A percentile compares a stretch with the other conserved stretches of the same genome.
phyloP scores from a whole-genome alignment of 2,113 vertebrate species.

The Oryzias woworae region DNA sequence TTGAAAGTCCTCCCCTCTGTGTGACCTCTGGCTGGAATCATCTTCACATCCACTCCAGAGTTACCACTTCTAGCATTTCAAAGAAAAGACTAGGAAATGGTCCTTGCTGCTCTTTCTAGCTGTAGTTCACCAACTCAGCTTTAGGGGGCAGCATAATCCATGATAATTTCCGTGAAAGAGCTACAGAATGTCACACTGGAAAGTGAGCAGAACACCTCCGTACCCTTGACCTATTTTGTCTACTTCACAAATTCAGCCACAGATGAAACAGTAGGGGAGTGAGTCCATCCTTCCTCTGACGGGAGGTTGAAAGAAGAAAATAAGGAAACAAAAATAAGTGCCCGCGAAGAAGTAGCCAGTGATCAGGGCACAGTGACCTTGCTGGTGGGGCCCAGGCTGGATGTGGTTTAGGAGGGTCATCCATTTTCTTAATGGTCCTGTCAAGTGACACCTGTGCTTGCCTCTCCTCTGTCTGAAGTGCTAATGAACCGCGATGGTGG shows the following conservation, averaged over 20 bases:
- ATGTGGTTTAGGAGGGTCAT: conserved; percentile 73
- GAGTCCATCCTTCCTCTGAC: conserved; percentile 9
- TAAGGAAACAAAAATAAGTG: conserved; percentile 14
- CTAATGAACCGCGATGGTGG: conserved; percentile 77
- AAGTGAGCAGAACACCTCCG: conserved; percentile 15
- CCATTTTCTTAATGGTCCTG: conserved; percentile 81
- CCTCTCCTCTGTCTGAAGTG: conserved; percentile 78
- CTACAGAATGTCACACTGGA: conserved; percentile 7
- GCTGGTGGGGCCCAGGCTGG: conserved; percentile 68
- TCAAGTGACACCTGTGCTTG: conserved; percentile 83
- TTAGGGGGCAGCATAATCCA: conserved; percentile 73
- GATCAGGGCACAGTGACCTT: conserved; percentile 72
- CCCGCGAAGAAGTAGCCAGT: conserved; percentile 41
- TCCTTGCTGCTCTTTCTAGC: not conserved
- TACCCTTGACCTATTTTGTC: conserved; percentile 45
- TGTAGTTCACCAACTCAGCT: conserved; percentile 59
- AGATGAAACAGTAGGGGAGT: conserved; percentile 7
- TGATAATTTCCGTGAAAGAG: conserved; percentile 28
- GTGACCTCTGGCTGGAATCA: conserved; percentile 63
- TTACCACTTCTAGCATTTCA: conserved; percentile 13
- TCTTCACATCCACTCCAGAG: conserved; percentile 29
- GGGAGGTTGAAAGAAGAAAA: conserved; percentile 43
- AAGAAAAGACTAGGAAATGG: not conserved
- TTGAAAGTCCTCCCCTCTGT: conserved; percentile 68
- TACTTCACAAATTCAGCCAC: conserved; percentile 24